Percentiles rank a stretch among this genome's conserved stretches.
Evolutionary conservation across 2,888 invertebrate genomes (phyloP).

Genomic region (Acanthosepion lycidas): DNA sequence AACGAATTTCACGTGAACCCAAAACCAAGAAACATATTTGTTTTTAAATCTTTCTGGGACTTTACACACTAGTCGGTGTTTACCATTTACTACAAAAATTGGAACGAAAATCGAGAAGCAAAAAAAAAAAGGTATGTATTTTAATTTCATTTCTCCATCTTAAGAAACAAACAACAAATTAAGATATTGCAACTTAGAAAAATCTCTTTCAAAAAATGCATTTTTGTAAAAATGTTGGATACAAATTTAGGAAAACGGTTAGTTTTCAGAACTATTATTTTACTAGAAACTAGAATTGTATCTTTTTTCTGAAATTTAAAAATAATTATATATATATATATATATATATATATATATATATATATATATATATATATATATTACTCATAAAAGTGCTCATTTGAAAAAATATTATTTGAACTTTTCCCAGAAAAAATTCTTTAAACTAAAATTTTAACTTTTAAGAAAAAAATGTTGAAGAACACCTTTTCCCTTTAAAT

Average conservation of each 20-base stretch:
- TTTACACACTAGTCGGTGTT: neutral
- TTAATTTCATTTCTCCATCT: neutral
- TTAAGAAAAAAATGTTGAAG: too few relatives aligned
- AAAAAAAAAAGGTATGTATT: neutral
- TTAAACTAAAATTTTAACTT: too few relatives aligned
- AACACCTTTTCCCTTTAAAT: too few relatives aligned
- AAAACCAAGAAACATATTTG: neutral
- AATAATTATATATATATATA: too few relatives aligned
- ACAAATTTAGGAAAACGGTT: neutral
- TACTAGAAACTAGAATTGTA: too few relatives aligned
- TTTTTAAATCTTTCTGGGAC: constrained; percentile 2
- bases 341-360: too few relatives aligned
- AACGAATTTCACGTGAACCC: neutral
- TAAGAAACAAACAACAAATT: neutral
- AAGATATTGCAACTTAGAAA: neutral
- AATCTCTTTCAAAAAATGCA: neutral
- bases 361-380: too few relatives aligned
- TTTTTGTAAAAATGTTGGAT: neutral
- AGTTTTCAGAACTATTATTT: too few relatives aligned
- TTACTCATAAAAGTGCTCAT: too few relatives aligned
- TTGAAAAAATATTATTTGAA: too few relatives aligned
- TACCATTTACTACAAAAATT: neutral
- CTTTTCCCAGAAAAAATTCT: too few relatives aligned
- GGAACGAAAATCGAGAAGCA: neutral
- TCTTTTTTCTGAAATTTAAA: too few relatives aligned